Conservation (phyloP, 2,113 vertebrate genomes). For the Neogobius melanostomus region DNA sequence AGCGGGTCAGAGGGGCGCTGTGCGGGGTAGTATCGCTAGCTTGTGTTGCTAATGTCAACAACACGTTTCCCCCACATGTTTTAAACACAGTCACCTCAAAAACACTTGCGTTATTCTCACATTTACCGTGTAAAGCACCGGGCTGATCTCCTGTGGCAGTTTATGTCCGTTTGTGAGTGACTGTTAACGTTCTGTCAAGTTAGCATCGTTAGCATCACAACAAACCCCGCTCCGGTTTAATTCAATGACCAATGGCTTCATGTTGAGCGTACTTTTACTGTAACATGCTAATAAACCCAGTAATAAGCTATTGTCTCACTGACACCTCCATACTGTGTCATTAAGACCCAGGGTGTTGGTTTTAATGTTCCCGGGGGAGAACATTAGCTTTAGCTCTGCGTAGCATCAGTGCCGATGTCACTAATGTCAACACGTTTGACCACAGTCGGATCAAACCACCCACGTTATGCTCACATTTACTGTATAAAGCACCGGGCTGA, state of each 20-base stretch:
- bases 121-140: no score
- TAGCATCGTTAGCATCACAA: neutral
- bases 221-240: neutral
- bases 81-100: neutral
- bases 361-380: no score
- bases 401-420: neutral
- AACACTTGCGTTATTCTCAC: no score
- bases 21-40: constrained; percentile 28
- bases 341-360: no score
- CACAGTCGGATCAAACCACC: no score
- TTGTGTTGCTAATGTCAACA: constrained; percentile 59
- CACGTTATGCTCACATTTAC: no score
- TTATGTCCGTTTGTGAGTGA: no score
- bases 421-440: constrained; percentile 53
- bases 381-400: neutral
- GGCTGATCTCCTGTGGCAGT: no score
- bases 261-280: neutral
- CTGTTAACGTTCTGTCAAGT: neutral
- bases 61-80: constrained; percentile 20
- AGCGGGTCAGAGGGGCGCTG: constrained; percentile 60
- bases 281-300: neutral
- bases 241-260: neutral
- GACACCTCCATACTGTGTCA: no score
- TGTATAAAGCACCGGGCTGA: no score
- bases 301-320: no score